Evolutionary conservation across 1,140 invertebrate genomes (phyloP).

Genomic region (Drosophila varians): DNA sequence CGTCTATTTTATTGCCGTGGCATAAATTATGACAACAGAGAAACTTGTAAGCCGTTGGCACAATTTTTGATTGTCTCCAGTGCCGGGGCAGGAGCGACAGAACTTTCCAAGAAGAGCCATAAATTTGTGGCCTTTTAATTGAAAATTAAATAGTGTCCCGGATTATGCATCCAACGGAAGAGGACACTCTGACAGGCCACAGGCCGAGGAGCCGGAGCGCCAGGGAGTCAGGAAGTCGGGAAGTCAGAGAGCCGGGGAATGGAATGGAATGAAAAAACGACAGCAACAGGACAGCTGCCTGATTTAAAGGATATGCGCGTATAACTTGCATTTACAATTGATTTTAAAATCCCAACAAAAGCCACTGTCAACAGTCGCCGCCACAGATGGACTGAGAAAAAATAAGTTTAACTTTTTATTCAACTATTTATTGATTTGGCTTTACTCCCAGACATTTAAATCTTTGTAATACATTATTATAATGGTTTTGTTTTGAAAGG

Average conservation of each 20-base stretch:
- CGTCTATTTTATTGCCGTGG: conserved; percentile 67
- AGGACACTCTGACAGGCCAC: conserved; percentile 27
- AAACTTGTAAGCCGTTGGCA: conserved; percentile 69
- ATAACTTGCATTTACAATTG: conserved; percentile 78
- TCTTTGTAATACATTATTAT: neutral
- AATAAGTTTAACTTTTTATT: neutral
- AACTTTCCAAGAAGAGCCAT: conserved; percentile 37
- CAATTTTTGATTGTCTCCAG: conserved; percentile 74
- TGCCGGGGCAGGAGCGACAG: neutral
- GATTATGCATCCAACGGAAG: conserved; percentile 56
- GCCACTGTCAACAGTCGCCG: conserved; percentile 56
- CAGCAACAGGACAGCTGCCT: conserved; percentile 51
- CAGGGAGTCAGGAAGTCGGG: neutral
- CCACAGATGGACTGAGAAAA: conserved; percentile 8
- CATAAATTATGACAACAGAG: conserved; percentile 67
- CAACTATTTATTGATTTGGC: neutral
- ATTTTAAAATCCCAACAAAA: conserved; percentile 75
- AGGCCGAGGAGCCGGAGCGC: too few relatives aligned
- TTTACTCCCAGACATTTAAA: neutral
- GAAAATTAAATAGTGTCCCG: conserved; percentile 75
- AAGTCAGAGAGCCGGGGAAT: neutral
- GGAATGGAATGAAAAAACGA: conserved; percentile 1
- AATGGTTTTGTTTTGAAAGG: neutral
- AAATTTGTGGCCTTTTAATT: conserved; percentile 69
- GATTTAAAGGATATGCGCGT: conserved; percentile 65